A percentile compares a stretch with the other conserved stretches of the same genome.
phyloP scores from a whole-genome alignment of 2,888 invertebrate species.

The Thymelicus sylvestris region DNA sequence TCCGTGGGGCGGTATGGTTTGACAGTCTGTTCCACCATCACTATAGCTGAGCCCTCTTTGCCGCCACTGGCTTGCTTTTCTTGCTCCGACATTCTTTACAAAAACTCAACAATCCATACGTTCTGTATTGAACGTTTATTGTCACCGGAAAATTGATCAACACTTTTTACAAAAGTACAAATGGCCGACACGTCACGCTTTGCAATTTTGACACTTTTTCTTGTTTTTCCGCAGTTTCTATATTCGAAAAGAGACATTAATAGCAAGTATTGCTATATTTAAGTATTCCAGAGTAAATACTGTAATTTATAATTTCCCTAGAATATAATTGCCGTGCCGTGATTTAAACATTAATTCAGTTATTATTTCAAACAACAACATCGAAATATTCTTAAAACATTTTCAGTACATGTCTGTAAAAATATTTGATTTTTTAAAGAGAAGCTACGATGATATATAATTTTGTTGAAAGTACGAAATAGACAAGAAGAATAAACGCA shows the following conservation, averaged over 20 bases:
- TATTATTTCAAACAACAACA: neutral
- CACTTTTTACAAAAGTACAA: constrained; percentile 64
- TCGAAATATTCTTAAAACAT: too few relatives aligned
- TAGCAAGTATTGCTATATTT: constrained; percentile 45
- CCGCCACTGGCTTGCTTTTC: constrained; percentile 53
- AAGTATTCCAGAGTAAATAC: neutral
- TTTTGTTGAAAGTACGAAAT: constrained; percentile 3
- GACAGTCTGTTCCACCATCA: constrained; percentile 64
- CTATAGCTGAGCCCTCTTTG: constrained; percentile 49
- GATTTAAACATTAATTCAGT: neutral
- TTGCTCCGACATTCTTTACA: constrained; percentile 69
- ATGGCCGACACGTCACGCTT: constrained; percentile 69
- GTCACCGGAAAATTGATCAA: constrained; percentile 58
- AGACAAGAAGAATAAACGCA: constrained; percentile 50
- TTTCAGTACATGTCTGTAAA: too few relatives aligned
- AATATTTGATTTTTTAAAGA: too few relatives aligned
- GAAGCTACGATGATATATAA: neutral
- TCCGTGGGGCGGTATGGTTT: constrained; percentile 58
- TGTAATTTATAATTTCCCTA: neutral
- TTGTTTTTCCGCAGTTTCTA: constrained; percentile 66
- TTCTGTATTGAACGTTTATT: constrained; percentile 58
- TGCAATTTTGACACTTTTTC: constrained; percentile 73
- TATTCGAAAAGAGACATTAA: constrained; percentile 60
- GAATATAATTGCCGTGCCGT: neutral
- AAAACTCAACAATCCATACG: constrained; percentile 65